Conservation (phyloP, 2,888 invertebrate species). For the Sclerodermus sp. region DNA sequence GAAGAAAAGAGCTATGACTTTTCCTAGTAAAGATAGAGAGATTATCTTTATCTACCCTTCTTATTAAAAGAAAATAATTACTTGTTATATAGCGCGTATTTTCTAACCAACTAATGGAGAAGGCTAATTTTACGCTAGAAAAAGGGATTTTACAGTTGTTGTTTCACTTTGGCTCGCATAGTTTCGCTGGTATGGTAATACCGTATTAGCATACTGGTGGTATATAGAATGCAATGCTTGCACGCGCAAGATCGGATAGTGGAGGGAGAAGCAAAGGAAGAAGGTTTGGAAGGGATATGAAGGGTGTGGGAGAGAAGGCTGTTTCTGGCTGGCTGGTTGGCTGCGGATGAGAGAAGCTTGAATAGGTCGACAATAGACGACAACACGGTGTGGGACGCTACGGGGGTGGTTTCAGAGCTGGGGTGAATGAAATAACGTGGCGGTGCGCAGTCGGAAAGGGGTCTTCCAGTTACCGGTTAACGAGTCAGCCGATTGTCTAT, state of each 20-base stretch:
- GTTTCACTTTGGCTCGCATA: slow-evolving; percentile 18
- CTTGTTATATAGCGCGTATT: no score
- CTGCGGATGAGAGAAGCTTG: slow-evolving; percentile 19
- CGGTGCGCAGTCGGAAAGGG: slow-evolving; percentile 31
- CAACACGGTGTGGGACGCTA: slow-evolving; percentile 1
- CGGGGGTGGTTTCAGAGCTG: neutral
- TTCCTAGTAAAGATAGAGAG: no score
- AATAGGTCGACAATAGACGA: slow-evolving; percentile 11
- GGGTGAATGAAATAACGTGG: slow-evolving; percentile 41
- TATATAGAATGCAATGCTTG: neutral
- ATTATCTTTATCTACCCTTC: no score
- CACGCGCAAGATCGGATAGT: no score
- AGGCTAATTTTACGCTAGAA: neutral
- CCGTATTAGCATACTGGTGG: slow-evolving; percentile 29
- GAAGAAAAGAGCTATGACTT: slow-evolving; percentile 19
- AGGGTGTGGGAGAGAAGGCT: slow-evolving; percentile 10
- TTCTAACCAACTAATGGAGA: no score
- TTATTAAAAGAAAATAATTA: no score
- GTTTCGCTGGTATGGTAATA: slow-evolving; percentile 31
- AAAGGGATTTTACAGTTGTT: slow-evolving; percentile 26
- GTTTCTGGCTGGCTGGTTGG: slow-evolving; percentile 8
- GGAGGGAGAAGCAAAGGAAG: no score
- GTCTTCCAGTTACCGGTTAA: slow-evolving; percentile 42
- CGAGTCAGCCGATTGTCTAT: slow-evolving; percentile 49
- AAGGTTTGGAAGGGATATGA: neutral